Conservation (phyloP, 1,140 invertebrate species). For the Reticulitermes speratus region DNA sequence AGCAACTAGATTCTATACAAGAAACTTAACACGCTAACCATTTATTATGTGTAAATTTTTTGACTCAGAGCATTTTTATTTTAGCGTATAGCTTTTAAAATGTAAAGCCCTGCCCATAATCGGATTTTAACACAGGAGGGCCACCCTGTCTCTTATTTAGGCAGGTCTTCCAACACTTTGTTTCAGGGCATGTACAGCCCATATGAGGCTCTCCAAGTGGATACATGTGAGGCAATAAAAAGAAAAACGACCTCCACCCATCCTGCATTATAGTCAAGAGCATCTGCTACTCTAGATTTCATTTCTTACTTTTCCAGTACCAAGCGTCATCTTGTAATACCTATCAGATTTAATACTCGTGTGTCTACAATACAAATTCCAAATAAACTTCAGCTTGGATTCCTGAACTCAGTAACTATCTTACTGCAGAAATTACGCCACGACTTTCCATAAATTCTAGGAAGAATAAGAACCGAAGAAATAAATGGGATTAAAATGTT, state of each 20-base stretch:
- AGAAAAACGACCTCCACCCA: neutral
- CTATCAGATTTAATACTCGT: neutral
- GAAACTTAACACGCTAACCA: neutral
- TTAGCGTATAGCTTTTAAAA: neutral
- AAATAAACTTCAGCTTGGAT: neutral
- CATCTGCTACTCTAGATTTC: neutral
- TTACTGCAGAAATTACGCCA: too few relatives aligned
- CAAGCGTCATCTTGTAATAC: neutral
- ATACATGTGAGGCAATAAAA: neutral
- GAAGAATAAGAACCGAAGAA: too few relatives aligned
- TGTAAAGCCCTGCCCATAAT: neutral
- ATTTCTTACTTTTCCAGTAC: neutral
- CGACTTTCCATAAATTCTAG: too few relatives aligned
- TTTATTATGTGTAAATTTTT: constrained; percentile 10
- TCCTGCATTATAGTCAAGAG: neutral
- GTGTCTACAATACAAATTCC: neutral
- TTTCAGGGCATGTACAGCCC: neutral
- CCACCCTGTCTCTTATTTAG: neutral
- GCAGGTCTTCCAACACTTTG: neutral
- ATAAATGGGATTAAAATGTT: too few relatives aligned
- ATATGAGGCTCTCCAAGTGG: neutral
- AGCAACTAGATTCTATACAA: neutral
- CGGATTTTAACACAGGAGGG: neutral
- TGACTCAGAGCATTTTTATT: neutral
- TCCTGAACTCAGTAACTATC: too few relatives aligned